Percentiles rank a stretch among this genome's conserved stretches.
Conservation (phyloP, 2,797 vertebrate genomes). For the Yasuhikotakia modesta region DNA sequence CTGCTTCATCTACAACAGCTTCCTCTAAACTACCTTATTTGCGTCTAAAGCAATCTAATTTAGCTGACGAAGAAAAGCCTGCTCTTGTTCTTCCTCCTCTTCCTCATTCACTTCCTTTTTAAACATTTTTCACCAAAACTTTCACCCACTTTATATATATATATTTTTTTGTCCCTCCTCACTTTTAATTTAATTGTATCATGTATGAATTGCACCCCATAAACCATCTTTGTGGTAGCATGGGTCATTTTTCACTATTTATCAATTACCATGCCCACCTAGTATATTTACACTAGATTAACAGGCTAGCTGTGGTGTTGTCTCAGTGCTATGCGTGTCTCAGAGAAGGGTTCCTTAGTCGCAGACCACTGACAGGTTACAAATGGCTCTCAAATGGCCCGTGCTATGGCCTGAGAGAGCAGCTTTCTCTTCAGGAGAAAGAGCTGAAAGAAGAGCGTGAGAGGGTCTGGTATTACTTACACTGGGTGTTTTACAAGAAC, state of each 20-base stretch:
- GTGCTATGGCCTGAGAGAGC: slow-evolving; percentile 17
- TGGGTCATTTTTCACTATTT: slow-evolving; percentile 39
- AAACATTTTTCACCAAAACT: background rate
- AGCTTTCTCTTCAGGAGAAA: slow-evolving; percentile 36
- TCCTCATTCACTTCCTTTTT: background rate
- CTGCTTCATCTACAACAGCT: slow-evolving; percentile 2
- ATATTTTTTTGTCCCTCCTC: slow-evolving; percentile 1
- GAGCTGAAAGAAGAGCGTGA: slow-evolving; percentile 7
- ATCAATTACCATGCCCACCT: slow-evolving; percentile 18
- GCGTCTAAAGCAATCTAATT: slow-evolving; percentile 1
- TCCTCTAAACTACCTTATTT: slow-evolving; percentile 9
- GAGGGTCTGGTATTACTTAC: slow-evolving; percentile 45
- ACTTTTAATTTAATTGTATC: slow-evolving; percentile 12
- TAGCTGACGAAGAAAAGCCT: slow-evolving; percentile 10
- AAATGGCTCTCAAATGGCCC: slow-evolving; percentile 47
- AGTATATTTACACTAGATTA: slow-evolving; percentile 50
- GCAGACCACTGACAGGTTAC: slow-evolving; percentile 45
- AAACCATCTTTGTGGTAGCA: background rate
- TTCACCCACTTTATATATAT: background rate
- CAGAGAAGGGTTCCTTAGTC: background rate
- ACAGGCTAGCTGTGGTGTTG: background rate
- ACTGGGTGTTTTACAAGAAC: slow-evolving; percentile 34
- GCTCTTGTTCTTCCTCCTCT: slow-evolving; percentile 10
- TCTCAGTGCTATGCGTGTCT: background rate
- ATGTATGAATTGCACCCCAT: slow-evolving; percentile 9